These are phyloP conservation scores for Actinopyga echinites DNA, from an alignment of 53 echinoderm and acorn worm species.

Conservation along the genomic window DNA sequence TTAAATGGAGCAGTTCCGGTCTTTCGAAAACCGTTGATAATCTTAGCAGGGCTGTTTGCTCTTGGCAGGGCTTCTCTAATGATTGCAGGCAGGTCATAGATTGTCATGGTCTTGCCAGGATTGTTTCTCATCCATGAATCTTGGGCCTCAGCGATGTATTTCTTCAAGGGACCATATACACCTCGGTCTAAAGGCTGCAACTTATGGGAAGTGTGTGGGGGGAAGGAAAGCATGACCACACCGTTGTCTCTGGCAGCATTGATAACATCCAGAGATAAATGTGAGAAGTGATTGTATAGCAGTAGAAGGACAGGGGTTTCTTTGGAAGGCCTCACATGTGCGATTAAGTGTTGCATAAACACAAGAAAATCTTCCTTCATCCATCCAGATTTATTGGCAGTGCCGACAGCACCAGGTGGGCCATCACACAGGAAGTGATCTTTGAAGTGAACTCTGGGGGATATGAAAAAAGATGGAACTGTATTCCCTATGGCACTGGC, in stretches of 20 bases:
- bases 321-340: too few species aligned
- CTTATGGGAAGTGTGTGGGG: background rate
- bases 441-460: conserved; percentile 28
- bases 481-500: conserved; percentile 5
- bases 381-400: conserved; percentile 31
- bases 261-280: too few species aligned
- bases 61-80: background rate
- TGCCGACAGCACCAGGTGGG: background rate
- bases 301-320: too few species aligned
- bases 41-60: too few species aligned
- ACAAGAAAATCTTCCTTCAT: conserved; percentile 27
- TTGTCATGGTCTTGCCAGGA: conserved; percentile 33
- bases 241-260: too few species aligned
- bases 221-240: too few species aligned
- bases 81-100: conserved; percentile 28
- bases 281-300: too few species aligned
- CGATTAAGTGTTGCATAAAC: conserved; percentile 15
- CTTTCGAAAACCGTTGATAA: too few species aligned
- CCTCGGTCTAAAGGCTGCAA: conserved; percentile 9
- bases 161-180: conserved; percentile 29
- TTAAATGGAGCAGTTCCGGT: too few species aligned
- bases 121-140: conserved; percentile 19
- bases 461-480: background rate
- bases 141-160: background rate
- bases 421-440: conserved; percentile 28